Conservation (phyloP, 2,888 invertebrate genomes). For the Diarsia brunnea region DNA sequence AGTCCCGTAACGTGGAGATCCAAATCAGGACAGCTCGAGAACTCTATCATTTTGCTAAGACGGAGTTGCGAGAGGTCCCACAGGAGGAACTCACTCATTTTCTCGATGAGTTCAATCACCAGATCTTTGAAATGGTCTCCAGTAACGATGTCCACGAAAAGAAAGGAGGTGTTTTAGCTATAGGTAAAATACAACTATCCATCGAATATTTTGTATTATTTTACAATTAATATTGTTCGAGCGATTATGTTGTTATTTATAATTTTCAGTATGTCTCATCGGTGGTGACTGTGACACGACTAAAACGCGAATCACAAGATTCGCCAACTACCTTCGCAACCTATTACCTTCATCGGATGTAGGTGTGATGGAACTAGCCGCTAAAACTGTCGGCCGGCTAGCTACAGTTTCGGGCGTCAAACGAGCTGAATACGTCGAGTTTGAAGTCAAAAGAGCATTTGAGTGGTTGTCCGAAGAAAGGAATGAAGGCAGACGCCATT, state of each 20-base stretch:
- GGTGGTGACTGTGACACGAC: conserved; percentile 98
- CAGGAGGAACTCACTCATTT: conserved; percentile 97
- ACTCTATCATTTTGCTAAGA: conserved; percentile 97
- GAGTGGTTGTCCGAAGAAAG: conserved; percentile 98
- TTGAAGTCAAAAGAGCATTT: conserved; percentile 98
- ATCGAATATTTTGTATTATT: neutral
- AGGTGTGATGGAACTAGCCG: conserved; percentile 98
- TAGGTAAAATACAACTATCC: conserved; percentile 89
- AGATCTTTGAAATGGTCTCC: conserved; percentile 99
- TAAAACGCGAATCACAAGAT: conserved; percentile 96
- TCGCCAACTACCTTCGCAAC: conserved; percentile 97
- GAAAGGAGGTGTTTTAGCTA: conserved; percentile 98
- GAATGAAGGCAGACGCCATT: conserved; percentile 97
- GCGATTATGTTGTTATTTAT: neutral
- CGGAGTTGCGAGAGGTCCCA: conserved; percentile 96
- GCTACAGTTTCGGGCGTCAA: conserved; percentile 98
- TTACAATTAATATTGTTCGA: neutral
- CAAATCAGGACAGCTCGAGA: conserved; percentile 97
- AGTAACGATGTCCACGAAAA: conserved; percentile 98
- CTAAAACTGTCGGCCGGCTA: conserved; percentile 98
- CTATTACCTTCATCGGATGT: conserved; percentile 97
- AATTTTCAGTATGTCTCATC: conserved; percentile 95
- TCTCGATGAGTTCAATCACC: conserved; percentile 98
- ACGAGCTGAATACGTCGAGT: conserved; percentile 99
- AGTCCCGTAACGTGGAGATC: conserved; percentile 96